Conservation (phyloP, 2,888 invertebrate species). For the Caprella mutica region DNA sequence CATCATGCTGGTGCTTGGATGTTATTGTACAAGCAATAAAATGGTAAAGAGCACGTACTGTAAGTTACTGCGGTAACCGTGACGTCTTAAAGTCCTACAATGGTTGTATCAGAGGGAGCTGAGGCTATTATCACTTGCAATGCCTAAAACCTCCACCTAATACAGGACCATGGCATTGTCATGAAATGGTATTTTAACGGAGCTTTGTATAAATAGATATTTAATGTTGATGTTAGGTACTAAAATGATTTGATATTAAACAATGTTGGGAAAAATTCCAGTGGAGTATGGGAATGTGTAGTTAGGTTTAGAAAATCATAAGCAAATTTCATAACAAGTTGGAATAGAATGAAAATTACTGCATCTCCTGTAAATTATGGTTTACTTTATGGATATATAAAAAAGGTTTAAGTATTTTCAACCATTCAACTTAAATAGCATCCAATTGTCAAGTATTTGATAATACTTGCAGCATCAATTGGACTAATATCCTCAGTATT, state of each 20-base stretch:
- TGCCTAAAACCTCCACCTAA: neutral
- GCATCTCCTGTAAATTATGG: too few species aligned
- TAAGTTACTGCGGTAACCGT: neutral
- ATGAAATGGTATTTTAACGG: constrained; percentile 1
- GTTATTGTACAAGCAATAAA: neutral
- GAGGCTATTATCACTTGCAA: neutral
- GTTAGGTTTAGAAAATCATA: neutral
- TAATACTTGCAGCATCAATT: too few species aligned
- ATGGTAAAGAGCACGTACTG: neutral
- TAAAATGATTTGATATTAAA: neutral
- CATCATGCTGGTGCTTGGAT: constrained; percentile 1
- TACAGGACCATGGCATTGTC: neutral
- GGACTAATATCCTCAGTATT: too few species aligned
- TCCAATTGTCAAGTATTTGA: too few species aligned
- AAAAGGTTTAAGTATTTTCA: neutral
- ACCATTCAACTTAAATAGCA: too few species aligned
- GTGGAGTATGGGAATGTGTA: constrained; percentile 6
- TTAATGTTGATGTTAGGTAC: neutral
- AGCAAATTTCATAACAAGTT: neutral
- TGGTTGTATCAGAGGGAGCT: neutral
- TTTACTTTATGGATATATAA: neutral
- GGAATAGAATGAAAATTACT: neutral
- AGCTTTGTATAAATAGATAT: neutral
- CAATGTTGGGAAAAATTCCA: neutral
- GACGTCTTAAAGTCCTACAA: neutral